Conservation (phyloP, 2,888 invertebrate species). For the Encarsia formosa region DNA sequence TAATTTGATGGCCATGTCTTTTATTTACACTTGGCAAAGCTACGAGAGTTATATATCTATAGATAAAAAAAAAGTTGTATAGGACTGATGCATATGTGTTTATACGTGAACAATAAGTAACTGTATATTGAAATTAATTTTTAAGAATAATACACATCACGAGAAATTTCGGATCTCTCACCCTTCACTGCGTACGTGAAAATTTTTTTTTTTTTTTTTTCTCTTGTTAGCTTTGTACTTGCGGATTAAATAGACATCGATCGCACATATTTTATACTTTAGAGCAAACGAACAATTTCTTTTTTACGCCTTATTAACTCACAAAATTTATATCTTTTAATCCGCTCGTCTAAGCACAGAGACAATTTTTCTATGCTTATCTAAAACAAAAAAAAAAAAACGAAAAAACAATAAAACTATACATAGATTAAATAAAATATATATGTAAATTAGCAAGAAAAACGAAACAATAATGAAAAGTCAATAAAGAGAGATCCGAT, state of each 20-base stretch:
- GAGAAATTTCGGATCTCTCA: constrained; percentile 20
- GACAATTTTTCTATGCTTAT: constrained; percentile 3
- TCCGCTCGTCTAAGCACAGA: constrained; percentile 11
- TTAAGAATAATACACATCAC: constrained; percentile 23
- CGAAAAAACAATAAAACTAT: not conserved
- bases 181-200: not conserved
- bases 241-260: constrained; percentile 5
- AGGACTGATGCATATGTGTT: constrained; percentile 22
- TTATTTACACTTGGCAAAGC: constrained; percentile 14
- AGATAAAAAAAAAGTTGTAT: constrained; percentile 13
- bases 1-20: constrained; percentile 20
- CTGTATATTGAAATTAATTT: constrained; percentile 22
- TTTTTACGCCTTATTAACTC: constrained; percentile 16
- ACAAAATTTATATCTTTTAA: constrained; percentile 10
- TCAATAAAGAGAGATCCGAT: constrained; percentile 19
- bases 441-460: not conserved
- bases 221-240: constrained; percentile 4
- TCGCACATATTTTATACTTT: constrained; percentile 16
- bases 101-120: constrained; percentile 27
- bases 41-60: constrained; percentile 11
- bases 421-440: not conserved
- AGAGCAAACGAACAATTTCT: constrained; percentile 1
- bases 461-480: constrained; percentile 4
- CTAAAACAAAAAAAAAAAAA: constrained; percentile 8
- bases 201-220: constrained; percentile 5